Evolutionary conservation across 2,797 vertebrate genomes (phyloP).

Genomic region (Propithecus perrieri): DNA sequence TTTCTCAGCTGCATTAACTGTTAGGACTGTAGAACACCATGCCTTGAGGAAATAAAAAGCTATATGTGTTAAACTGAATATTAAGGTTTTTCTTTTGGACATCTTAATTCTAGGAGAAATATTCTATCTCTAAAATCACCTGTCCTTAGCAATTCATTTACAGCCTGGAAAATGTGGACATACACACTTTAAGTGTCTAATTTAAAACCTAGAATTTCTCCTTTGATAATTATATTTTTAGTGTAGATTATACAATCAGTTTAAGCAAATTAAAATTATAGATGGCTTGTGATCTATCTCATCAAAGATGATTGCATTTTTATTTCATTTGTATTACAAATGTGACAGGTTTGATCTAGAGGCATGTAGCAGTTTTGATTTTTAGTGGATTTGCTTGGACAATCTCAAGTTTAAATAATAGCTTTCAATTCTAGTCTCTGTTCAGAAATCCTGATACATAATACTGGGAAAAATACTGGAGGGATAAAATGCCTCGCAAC

Average conservation of each 20-base stretch:
- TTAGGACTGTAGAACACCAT: not conserved
- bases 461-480: not conserved
- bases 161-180: not conserved
- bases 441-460: not conserved
- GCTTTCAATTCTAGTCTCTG: not conserved
- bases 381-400: not conserved
- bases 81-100: not conserved
- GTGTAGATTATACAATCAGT: constrained; percentile 7
- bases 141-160: not conserved
- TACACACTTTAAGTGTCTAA: not conserved
- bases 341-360: not conserved
- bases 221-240: constrained; percentile 9
- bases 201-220: not conserved
- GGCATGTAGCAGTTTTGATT: not conserved
- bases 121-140: not conserved
- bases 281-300: not conserved
- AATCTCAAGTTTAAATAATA: constrained; percentile 23
- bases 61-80: not conserved
- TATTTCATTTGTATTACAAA: constrained; percentile 39
- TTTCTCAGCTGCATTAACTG: not conserved
- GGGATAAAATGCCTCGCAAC: not conserved
- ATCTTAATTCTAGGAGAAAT: not conserved
- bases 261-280: constrained; percentile 38
- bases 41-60: not conserved
- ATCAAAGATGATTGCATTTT: constrained; percentile 2